Conservation (phyloP, 2,888 invertebrate species). For the Prionchulus punctatus region DNA sequence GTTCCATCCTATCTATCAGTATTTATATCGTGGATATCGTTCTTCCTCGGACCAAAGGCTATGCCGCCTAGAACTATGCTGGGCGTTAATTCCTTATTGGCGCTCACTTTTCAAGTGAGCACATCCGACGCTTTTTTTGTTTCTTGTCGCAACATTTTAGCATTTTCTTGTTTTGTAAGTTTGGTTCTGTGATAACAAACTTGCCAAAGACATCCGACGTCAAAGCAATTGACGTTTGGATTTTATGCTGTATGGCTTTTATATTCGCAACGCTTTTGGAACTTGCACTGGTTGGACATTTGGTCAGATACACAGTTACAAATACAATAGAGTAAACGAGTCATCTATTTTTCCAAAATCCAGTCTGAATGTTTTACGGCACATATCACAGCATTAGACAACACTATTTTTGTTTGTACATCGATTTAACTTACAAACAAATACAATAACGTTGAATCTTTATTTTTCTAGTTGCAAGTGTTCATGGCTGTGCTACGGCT, state of each 20-base stretch:
- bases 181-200: not conserved
- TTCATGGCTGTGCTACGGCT: slow-evolving; percentile 25
- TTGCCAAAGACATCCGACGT: not conserved
- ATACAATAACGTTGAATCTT: too few species aligned
- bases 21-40: slow-evolving; percentile 29
- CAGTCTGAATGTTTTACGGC: not conserved
- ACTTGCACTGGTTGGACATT: slow-evolving; percentile 12
- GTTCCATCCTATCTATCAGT: slow-evolving; percentile 31
- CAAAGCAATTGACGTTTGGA: slow-evolving; percentile 18
- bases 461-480: slow-evolving; percentile 19
- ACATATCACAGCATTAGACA: too few species aligned
- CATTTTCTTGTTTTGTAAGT: not conserved
- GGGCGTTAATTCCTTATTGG: slow-evolving; percentile 27
- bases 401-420: too few species aligned
- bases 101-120: slow-evolving; percentile 16
- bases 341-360: too few species aligned
- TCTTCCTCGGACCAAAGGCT: slow-evolving; percentile 27
- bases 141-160: too few species aligned
- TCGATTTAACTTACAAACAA: too few species aligned
- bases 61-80: slow-evolving; percentile 29
- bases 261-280: slow-evolving; percentile 29
- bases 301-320: not conserved
- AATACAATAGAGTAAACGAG: not conserved
- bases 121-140: not conserved
- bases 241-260: slow-evolving; percentile 28